phyloP scores from a whole-genome alignment of 2,113 vertebrate species.

The Seriola rivoliana region DNA sequence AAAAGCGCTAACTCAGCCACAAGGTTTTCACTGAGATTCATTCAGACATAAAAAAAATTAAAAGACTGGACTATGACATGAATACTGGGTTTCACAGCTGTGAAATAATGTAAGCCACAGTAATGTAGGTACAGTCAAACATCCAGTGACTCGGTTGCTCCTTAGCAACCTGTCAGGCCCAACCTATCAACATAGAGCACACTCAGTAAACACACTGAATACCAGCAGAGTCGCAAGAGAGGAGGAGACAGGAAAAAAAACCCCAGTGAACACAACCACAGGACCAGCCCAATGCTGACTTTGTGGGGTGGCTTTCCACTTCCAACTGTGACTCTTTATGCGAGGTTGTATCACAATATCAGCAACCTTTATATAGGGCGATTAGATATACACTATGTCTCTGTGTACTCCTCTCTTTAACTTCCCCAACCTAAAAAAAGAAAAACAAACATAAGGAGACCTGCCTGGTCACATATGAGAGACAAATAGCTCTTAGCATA shows the following conservation, averaged over 20 bases:
- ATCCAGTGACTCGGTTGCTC: slow-evolving; percentile 79
- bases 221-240: slow-evolving; percentile 36
- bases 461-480: neutral
- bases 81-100: slow-evolving; percentile 29
- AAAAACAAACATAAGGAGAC: slow-evolving; percentile 48
- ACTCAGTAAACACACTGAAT: slow-evolving; percentile 46
- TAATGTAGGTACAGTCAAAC: slow-evolving; percentile 23
- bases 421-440: slow-evolving; percentile 19
- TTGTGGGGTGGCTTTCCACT: slow-evolving; percentile 32
- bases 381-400: slow-evolving; percentile 23
- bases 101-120: slow-evolving; percentile 26
- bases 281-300: slow-evolving; percentile 22
- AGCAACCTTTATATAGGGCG: neutral
- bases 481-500: slow-evolving; percentile 21
- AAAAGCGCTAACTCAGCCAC: neutral
- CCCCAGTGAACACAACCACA: slow-evolving; percentile 14
- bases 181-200: slow-evolving; percentile 42
- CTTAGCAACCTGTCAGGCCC: slow-evolving; percentile 72
- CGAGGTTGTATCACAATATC: neutral
- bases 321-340: neutral
- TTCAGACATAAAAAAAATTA: neutral
- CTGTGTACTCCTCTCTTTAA: neutral
- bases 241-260: slow-evolving; percentile 27
- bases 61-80: slow-evolving; percentile 6
- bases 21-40: neutral